Evolutionary conservation across 2,797 vertebrate genomes (phyloP), one percentile per base, ranked within the genome.

Genomic region (Urophycis tenuis): DNA sequence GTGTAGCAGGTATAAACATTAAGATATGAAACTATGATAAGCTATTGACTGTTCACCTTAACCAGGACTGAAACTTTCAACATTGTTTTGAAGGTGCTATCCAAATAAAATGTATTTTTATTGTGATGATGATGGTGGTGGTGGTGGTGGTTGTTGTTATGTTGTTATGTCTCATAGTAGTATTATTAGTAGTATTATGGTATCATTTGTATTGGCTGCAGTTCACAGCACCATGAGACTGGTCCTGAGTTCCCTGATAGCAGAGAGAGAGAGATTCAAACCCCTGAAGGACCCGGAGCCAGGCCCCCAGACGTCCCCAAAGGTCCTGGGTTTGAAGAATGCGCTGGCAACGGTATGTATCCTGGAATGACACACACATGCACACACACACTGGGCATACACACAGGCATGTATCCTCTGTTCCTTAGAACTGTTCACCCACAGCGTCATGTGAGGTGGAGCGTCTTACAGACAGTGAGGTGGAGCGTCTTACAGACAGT

Each of bases 191-290:
- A 45, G 19, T 25, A n/a, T 75, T 22, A 30, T 22, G 15, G 7
- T 79, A 53, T 82, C 41, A 34, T 41, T 76, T 19, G 4, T 53
- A 85, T 79, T 79, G 84, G 25, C 91, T 91, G 29, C 86, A 99
- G 97, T 98, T 87, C 95, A 97, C 86, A 90, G 92, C 81, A 94
- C 93, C 85, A 93, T 99, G 94, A 98, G 94, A 90, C 94, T 94
- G 14, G 94, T 94, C 76, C 93, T 98, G 85, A 92, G 91, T 85
- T 93, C 93, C n/a, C 89, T 99, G 53, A 94, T 93, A 29, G 83
- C 90, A 22, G 97, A 99, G 86, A 94, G 92, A 81, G 95, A 97
- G 87, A 93, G 93, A 84, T 87, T 99, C 85, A 97, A 93, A 86
- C 95, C 96, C 74, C 91, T 94, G 86, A 80, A 95, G 89, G 97